Evolutionary conservation across 2,888 invertebrate species (phyloP).

Genomic region (Fragum sueziense): DNA sequence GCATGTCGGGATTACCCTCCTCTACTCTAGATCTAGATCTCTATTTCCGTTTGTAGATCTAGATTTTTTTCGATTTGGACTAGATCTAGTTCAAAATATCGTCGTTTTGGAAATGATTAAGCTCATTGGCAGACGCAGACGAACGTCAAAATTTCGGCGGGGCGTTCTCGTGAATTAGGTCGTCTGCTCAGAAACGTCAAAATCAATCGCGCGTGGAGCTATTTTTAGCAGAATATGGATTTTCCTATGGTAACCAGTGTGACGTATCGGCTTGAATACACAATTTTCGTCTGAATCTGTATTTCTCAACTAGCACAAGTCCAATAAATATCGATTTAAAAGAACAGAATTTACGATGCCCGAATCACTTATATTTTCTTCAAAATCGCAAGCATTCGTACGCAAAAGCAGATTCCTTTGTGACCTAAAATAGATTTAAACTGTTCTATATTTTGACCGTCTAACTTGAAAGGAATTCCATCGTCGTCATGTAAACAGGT

Average conservation of each 20-base stretch:
- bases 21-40: no score
- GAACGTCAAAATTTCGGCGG: no score
- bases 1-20: no score
- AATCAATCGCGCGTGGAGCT: constrained; percentile 3
- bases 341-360: not conserved
- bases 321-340: not conserved
- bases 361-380: no score
- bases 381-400: no score
- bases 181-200: not conserved
- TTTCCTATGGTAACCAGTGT: constrained; percentile 12
- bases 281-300: not conserved
- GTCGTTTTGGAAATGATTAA: no score
- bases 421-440: not conserved
- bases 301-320: not conserved
- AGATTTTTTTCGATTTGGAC: no score
- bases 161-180: no score
- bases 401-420: no score
- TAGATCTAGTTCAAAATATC: no score
- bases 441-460: not conserved
- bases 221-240: not conserved
- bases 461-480: not conserved
- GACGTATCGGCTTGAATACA: constrained; percentile 2
- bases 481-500: constrained; percentile 13
- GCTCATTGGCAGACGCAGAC: no score
- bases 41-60: no score